phyloP scores from a whole-genome alignment of 2,113 vertebrate genomes.

The Ploceus nigricollis region DNA sequence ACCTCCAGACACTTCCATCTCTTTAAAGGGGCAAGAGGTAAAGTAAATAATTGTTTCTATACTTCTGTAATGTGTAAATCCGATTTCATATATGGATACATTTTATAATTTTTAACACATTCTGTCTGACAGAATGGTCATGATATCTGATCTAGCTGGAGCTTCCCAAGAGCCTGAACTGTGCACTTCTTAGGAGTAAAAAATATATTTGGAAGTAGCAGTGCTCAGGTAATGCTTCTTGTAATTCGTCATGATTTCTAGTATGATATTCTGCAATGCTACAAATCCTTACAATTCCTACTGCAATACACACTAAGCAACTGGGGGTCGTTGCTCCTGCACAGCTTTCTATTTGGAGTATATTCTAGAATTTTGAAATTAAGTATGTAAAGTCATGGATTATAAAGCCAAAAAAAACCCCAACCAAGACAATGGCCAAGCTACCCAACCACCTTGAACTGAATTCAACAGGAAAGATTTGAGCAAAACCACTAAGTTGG shows the following conservation, averaged over 20 bases:
- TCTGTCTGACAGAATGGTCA: background rate
- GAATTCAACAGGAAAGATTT: background rate
- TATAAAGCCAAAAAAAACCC: background rate
- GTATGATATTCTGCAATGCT: background rate
- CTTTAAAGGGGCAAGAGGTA: background rate
- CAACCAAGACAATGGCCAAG: background rate
- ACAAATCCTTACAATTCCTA: background rate
- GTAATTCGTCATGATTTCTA: background rate
- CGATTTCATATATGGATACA: background rate
- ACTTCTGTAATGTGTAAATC: background rate
- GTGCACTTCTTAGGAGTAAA: background rate
- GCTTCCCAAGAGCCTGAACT: background rate
- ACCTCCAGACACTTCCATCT: background rate
- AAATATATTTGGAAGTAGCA: background rate
- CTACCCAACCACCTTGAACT: background rate
- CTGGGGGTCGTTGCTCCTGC: background rate
- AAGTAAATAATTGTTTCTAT: background rate
- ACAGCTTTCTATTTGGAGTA: background rate
- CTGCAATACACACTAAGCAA: background rate
- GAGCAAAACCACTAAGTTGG: background rate
- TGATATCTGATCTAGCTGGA: background rate
- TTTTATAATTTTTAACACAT: background rate
- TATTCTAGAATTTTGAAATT: background rate
- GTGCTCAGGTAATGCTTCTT: background rate
- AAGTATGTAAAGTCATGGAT: background rate